Evolutionary conservation across 2,888 invertebrate genomes (phyloP), one percentile per base, ranked within the genome.

Genomic region (Sinodicranocentrus sp.): DNA sequence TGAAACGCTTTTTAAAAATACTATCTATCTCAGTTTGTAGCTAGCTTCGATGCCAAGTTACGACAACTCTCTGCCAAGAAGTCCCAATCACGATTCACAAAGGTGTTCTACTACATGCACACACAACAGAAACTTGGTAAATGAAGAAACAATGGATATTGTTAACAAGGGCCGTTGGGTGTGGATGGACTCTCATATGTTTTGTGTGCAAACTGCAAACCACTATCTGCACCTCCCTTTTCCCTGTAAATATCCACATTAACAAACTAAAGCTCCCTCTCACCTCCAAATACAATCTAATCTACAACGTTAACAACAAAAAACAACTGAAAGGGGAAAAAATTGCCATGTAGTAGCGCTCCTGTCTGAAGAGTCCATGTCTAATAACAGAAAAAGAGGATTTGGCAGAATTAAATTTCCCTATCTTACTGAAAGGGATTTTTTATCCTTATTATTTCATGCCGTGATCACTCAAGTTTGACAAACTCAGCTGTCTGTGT

Each of bases 401-500:
- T 33, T 33, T 33, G 33, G n/a, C 5, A 10, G n/a, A 71, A 39
- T 21, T 28, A 33, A 28, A 57, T 52, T 52, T 61, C 61, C 26
- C 73, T 61, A 61, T 19, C 71, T 61, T 61, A 61, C 72, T 43
- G 43, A 33, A 59, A 25, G 59, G 21, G 54, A 52, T 13, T 61
- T 76, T 73, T 73, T 61, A 21, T 57, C 10, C 23, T 61, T 65
- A 57, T 59, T 43, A 59, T 59, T 78, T 26, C 59, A 26, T 78
- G 63, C 70, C 78, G 72, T 80, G 79, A 72, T 80, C 79, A 72
- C 79, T 80, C 72, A 80, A 26, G 72, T 80, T 72, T 80, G 72
- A 80, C 79, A 80, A 72, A 76, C 70, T 26, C 63, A 72, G 65
- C 79, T 80, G 65, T 52, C 79, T 80, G 79, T 80, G 79, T 80